Evolutionary conservation across 2,113 vertebrate species (phyloP), one percentile per base, ranked within the genome.

Genomic region (Sterrhoptilus dennistouni): DNA sequence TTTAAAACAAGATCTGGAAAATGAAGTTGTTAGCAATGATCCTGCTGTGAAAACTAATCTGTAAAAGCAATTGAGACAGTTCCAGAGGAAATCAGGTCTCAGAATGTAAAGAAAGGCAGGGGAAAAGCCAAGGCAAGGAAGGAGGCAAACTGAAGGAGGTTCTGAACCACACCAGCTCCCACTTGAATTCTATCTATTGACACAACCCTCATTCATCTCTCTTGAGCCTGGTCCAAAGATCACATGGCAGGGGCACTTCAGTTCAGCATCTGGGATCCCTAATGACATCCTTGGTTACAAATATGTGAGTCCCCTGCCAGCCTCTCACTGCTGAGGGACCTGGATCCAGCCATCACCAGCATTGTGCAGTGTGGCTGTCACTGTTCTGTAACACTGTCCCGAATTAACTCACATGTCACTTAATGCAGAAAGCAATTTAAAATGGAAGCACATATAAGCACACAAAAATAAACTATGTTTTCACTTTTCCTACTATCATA

Each of bases 201-300:
- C 93, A 94, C 83, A 96, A 88, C 9, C 29, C 94, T 92, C 95
- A 79, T 92, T 96, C 92, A 95, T 94, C 72, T 82, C 50, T 82
- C 83, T 89, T 78, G 90, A 93, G 95, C 56, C 71, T 56, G 88
- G 75, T 96, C 92, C 95, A 96, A 92, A 88, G 88, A 92, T 96
- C 95, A 96, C 85, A 94, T 86, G 90, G 85, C 29, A 81, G 60
- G 53, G 86, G 90, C 83, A 97, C 80, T 95, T 81, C 69, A 96
- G 92, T 96, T 93, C 95, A 95, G 83, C 90, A 96, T 94, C 76
- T 96, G 95, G 92, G 90, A 92, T 92, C 79, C 80, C 79, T 83
- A 96, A 90, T 75, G 56, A 78, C 88, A 90, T 92, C 96, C 88
- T 61, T 96, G 64, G 42, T 95, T 89, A 92, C 72, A 95, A 93